A percentile compares a stretch with the other conserved stretches of the same genome.
phyloP scores from a whole-genome alignment of 2,113 vertebrate species.

The Paramormyrops kingsleyae region DNA sequence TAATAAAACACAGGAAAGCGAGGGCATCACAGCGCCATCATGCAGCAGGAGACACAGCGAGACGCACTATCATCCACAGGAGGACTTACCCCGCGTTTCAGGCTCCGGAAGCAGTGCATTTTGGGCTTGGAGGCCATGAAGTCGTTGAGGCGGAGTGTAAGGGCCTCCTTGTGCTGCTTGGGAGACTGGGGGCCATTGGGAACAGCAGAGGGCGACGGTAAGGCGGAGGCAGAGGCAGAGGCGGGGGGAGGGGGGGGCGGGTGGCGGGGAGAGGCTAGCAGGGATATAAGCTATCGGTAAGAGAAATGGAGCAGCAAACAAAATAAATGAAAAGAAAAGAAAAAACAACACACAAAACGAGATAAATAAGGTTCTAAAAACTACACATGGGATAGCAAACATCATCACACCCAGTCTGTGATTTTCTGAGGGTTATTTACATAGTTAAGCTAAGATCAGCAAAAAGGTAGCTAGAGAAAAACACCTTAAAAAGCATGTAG shows the following conservation, averaged over 20 bases:
- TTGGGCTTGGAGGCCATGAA: constrained; percentile 97
- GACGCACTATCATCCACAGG: not conserved
- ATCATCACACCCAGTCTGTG: constrained; percentile 7
- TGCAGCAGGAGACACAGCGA: not conserved
- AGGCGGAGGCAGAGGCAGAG: constrained; percentile 82
- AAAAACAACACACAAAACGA: constrained; percentile 42
- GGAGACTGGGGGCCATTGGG: constrained; percentile 86
- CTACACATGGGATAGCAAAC: constrained; percentile 9
- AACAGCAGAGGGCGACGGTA: constrained; percentile 79
- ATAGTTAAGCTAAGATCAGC: not conserved
- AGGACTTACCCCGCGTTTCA: constrained; percentile 86
- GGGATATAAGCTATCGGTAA: constrained; percentile 86
- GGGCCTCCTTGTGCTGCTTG: constrained; percentile 87
- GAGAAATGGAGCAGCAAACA: constrained; percentile 67
- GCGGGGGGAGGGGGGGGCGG: constrained; percentile 74
- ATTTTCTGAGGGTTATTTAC: not conserved
- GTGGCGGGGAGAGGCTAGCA: constrained; percentile 84
- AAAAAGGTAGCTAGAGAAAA: not conserved
- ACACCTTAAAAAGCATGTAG: not conserved
- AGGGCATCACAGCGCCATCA: not conserved
- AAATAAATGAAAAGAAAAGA: constrained; percentile 61
- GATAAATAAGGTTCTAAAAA: constrained; percentile 18
- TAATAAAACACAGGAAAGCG: not conserved
- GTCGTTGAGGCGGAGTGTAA: constrained; percentile 94
- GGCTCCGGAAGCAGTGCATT: constrained; percentile 96